These are phyloP conservation scores for Anthopleura xanthogrammica DNA, from an alignment of 92 coral and sea anemone species.

Conservation along the genomic window DNA sequence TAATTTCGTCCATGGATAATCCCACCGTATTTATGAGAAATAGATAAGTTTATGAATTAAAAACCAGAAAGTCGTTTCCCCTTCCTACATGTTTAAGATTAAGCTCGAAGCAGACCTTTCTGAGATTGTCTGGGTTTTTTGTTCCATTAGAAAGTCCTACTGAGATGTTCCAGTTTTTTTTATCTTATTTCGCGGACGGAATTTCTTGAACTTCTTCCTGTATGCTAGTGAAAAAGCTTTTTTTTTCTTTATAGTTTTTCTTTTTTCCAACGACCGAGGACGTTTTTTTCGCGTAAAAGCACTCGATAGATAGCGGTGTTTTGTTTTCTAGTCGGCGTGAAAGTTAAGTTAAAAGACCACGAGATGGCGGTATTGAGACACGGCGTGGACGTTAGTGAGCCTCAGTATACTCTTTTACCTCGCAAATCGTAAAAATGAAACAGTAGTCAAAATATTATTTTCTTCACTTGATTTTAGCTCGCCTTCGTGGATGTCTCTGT, in stretches of 20 bases:
- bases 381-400: background rate
- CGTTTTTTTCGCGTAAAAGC: no score
- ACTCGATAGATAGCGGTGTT: no score
- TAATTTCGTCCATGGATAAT: background rate
- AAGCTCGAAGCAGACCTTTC: background rate
- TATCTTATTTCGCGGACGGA: background rate
- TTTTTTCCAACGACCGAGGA: no score
- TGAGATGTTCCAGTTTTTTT: background rate
- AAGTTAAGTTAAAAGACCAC: no score
- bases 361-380: background rate
- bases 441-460: background rate
- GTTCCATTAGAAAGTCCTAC: background rate
- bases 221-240: no score
- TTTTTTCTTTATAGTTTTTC: no score
- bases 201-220: no score
- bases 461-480: background rate
- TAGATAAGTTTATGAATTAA: background rate
- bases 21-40: background rate
- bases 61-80: background rate
- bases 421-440: background rate
- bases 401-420: background rate
- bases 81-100: conserved; percentile 2
- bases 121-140: background rate
- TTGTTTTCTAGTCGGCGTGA: no score
- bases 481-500: background rate